phyloP scores from a whole-genome alignment of 2,888 invertebrate genomes.

The Mesodorylaimus sp. region DNA sequence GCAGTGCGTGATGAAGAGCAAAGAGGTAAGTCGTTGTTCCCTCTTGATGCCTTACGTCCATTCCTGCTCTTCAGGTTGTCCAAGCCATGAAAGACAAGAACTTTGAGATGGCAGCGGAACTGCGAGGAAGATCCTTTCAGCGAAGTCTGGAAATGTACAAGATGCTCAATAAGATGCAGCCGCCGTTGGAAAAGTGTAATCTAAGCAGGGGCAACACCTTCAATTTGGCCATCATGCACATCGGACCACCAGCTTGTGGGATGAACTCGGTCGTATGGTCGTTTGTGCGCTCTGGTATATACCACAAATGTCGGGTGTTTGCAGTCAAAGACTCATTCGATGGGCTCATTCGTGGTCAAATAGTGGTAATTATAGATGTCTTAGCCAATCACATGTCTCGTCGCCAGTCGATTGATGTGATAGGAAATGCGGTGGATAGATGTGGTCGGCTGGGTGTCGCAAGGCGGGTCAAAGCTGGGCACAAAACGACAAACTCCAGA shows the following conservation, averaged over 20 bases:
- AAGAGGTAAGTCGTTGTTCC: slow-evolving; percentile 15
- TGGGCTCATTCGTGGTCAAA: slow-evolving; percentile 68
- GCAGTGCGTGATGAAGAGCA: slow-evolving; percentile 71
- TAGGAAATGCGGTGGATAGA: slow-evolving; percentile 55
- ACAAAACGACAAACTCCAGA: slow-evolving; percentile 50
- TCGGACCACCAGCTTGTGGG: slow-evolving; percentile 95
- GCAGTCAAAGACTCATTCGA: slow-evolving; percentile 90
- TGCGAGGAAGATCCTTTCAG: slow-evolving; percentile 74
- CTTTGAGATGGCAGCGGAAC: slow-evolving; percentile 78
- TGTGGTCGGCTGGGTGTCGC: slow-evolving; percentile 88
- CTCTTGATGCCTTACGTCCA: background rate
- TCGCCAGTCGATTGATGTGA: too few species aligned
- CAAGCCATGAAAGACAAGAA: slow-evolving; percentile 82
- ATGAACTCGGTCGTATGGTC: slow-evolving; percentile 98
- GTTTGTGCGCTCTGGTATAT: slow-evolving; percentile 84
- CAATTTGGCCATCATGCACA: slow-evolving; percentile 63
- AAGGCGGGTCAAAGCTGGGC: slow-evolving; percentile 86
- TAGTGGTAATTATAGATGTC: slow-evolving; percentile 31
- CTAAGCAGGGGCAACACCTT: slow-evolving; percentile 23
- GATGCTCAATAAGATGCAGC: slow-evolving; percentile 77
- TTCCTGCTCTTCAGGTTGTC: slow-evolving; percentile 19
- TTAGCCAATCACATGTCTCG: too few species aligned
- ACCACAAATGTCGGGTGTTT: slow-evolving; percentile 74
- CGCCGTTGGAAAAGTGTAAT: slow-evolving; percentile 41
- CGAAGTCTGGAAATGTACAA: slow-evolving; percentile 87